Base-by-base conservation (phyloP, 2,888 invertebrate species). In the Conomelus anceps region DNA sequence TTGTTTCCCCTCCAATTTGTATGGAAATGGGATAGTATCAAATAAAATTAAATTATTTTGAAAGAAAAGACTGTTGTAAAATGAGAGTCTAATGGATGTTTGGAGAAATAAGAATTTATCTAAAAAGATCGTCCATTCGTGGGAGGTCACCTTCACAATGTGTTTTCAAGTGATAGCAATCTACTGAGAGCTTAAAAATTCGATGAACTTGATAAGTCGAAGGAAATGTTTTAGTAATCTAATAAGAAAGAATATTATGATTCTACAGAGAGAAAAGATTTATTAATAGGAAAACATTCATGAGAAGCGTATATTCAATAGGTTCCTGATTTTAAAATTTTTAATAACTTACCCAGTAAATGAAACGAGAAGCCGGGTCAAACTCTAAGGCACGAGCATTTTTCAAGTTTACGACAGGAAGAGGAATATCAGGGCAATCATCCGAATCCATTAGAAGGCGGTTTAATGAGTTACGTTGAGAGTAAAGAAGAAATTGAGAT, bases 311-410 rank as follows among this genome's bases (percentile, higher is more conserved):
- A 41, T 20, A 85, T 85, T 22, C 84, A 84, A 22, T 84, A 7
- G n/a, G 22, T 89, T 88, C 85, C 7, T n/a, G 89, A 22, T 20
- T 86, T 23, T 84, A 89, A 88, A 90, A 88, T 87, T 20, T 93
- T 6, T 94, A 85, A 22, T 23, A 34, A 92, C 93, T 93, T 93
- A 96, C 96, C 96, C 96, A 96, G 93, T 96, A 96, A 84, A 96
- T 93, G 91, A 94, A 94, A 91, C 96, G 95, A 11, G 96, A 94
- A 85, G 96, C 94, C 0, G 98, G 97, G 93, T 99, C 98, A 92
- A 96, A 98, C 92, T 97, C 98, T 29, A 99, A 96, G 0, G 98
- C 96, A 91, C 96, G 95, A 0, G 98, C 95, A 92, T 96, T 96
- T 92, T 96, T 97, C 88, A 97, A 93, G 4, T 97, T 96, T 9